Base-by-base conservation (phyloP, 2,113 vertebrate species). In the Neomonachus schauinslandi region DNA sequence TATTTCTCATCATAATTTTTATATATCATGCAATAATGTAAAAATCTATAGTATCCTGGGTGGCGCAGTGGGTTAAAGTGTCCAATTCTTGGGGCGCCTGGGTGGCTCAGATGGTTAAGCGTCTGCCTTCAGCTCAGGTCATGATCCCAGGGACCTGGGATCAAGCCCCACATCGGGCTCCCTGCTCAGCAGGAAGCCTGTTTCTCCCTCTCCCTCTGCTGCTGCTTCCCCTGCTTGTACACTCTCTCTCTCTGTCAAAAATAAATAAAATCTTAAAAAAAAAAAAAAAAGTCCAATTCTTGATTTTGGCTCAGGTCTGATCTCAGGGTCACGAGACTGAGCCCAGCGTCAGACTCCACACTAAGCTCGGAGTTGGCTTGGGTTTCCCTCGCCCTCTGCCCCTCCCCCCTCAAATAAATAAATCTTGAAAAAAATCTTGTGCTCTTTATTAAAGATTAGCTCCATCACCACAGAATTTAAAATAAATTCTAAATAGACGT, bases 401-500 rank as follows among this genome's bases (percentile, higher is more conserved):
- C 15, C 65, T n/a, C 15, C 33, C 33, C 33, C 33, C 33, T n/a
- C 65, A 69, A 16, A 69, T 16, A 69, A 69, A n/a, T n/a, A 69
- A 18, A 16, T 69, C 33, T n/a, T 69, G 7, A 69, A 69, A 69
- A 69, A 89, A 94, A 97, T 77, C 71, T 84, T 36, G 22, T 89
- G 36, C 57, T 55, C 57, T 55, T 85, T 95, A 94, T 71, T 92
- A 69, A 89, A 92, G 16, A 96, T 86, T 42, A 91, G 13, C 61
- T 79, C 63, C 19, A 90, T 57, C 39, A 7, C 3, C 3, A 67
- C 22, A 53, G 22, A 63, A 95, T 65, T 91, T 83, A 89, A 96
- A 92, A 85, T 77, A 77, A 91, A 86, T 46, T 97, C 86, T 92
- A 83, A 82, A 77, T 15, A 79, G 8, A 82, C 36, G 49, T 81